Base-by-base conservation (phyloP, 2,113 vertebrate genomes). In the Promerops cafer region DNA sequence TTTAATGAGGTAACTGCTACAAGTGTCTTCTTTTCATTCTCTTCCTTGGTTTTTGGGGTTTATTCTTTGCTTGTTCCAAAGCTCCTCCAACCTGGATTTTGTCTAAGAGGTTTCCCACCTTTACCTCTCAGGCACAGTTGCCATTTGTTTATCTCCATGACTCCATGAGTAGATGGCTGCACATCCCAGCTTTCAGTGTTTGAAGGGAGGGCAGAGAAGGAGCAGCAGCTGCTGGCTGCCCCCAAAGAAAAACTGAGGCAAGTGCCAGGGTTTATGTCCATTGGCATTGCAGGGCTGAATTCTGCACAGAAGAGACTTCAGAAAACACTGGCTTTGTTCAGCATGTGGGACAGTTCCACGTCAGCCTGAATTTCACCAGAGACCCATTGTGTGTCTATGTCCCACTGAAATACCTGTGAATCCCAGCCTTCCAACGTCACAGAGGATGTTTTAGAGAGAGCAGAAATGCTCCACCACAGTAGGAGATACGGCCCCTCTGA, bases 331-430 rank as follows among this genome's bases (percentile, higher is more conserved):
- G 13, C 47, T 9, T 1, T 14, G 37, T 70, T 86, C n/a, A 61
- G 63, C 31, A 56, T 18, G 26, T 31, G 13, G 71, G 63, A 61
- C 15, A 16, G 49, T n/a, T 57, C 77, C 37, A 35, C 35, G 24
- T 40, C 21, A 85, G 28, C 33, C 33, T 21, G 28, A 59, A 61
- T 82, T 77, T n/a, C 23, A 18, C 35, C 42, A 21, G 30, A 71
- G 30, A 47, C 18, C 26, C 0, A 0, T 7, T 50, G 13, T 20
- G 0, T 19, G 6, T 61, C 14, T 17, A 1, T 37, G 30, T 64
- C 26, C 30, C 59, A 23, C 37, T 71, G 47, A 69, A 87, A 84
- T 27, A 40, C 13, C 24, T 0, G 0, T 4, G 1, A 37, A 87
- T 44, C 13, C 5, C 80, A 74, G 22, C 37, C 16, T n/a, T 24